These are phyloP conservation scores for Drosophila lowei DNA, from an alignment of 1,140 invertebrate species.

Conservation along the genomic window DNA sequence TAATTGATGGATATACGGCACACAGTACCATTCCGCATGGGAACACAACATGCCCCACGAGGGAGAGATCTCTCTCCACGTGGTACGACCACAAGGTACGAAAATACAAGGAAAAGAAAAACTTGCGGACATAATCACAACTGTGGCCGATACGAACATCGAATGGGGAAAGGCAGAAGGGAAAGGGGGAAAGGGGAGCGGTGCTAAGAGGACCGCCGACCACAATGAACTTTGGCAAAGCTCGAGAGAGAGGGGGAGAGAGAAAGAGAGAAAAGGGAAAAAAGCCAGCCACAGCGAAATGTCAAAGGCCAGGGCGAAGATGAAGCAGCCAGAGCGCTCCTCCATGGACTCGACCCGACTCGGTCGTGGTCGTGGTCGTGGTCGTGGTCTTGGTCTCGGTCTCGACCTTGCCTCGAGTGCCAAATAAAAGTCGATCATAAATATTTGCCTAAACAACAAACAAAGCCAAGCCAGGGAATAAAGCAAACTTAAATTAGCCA, in stretches of 20 bases:
- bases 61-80: too few relatives aligned
- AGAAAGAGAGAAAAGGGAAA: conserved; percentile 1
- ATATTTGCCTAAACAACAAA: conserved; percentile 71
- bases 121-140: conserved; percentile 62
- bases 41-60: too few relatives aligned
- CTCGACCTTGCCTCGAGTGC: conserved; percentile 36
- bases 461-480: conserved; percentile 34
- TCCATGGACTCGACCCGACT: too few relatives aligned
- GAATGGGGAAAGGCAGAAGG: background rate
- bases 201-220: conserved; percentile 12
- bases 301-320: conserved; percentile 55
- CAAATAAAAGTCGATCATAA: conserved; percentile 76
- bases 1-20: too few relatives aligned
- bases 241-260: conserved; percentile 19
- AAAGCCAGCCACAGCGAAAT: conserved; percentile 39
- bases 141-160: conserved; percentile 17
- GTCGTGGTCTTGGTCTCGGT: background rate
- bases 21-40: too few relatives aligned
- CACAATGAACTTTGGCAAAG: conserved; percentile 67
- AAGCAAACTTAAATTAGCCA: conserved; percentile 75
- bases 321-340: background rate
- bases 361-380: too few relatives aligned
- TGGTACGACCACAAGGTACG: background rate
- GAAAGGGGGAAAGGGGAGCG: background rate
- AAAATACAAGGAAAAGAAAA: conserved; percentile 12